Conservation (phyloP, 2,888 invertebrate genomes). For the Furcula furcula region DNA sequence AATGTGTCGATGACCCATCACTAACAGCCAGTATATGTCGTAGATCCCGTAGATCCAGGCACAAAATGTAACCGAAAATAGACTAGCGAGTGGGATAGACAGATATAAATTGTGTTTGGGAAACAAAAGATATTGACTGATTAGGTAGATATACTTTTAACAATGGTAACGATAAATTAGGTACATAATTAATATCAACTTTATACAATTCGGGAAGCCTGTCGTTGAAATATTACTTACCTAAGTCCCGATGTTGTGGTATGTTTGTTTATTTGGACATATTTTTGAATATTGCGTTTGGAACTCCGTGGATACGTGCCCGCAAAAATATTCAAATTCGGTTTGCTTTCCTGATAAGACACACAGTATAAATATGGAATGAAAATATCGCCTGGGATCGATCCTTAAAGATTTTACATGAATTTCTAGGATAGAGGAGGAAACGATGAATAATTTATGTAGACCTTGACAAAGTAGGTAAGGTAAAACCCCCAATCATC, state of each 20-base stretch:
- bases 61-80: too few relatives aligned
- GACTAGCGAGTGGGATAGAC: background rate
- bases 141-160: background rate
- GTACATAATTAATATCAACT: conserved; percentile 25
- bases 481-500: too few relatives aligned
- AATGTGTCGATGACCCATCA: too few relatives aligned
- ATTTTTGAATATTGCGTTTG: conserved; percentile 14
- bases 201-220: conserved; percentile 13
- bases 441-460: background rate
- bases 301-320: conserved; percentile 10
- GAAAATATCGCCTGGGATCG: conserved; percentile 18
- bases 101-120: background rate
- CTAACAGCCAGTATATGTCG: too few relatives aligned
- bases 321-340: conserved; percentile 24
- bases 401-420: conserved; percentile 9
- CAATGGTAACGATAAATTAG: background rate
- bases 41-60: too few relatives aligned
- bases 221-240: conserved; percentile 21
- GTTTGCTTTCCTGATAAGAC: conserved; percentile 14
- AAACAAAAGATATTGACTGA: background rate
- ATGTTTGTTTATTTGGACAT: conserved; percentile 23
- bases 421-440: conserved; percentile 6
- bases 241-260: conserved; percentile 1
- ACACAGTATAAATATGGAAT: conserved; percentile 14
- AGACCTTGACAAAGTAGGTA: too few relatives aligned